phyloP scores from a whole-genome alignment of 2,113 vertebrate genomes.

The Catagonus wagneri region DNA sequence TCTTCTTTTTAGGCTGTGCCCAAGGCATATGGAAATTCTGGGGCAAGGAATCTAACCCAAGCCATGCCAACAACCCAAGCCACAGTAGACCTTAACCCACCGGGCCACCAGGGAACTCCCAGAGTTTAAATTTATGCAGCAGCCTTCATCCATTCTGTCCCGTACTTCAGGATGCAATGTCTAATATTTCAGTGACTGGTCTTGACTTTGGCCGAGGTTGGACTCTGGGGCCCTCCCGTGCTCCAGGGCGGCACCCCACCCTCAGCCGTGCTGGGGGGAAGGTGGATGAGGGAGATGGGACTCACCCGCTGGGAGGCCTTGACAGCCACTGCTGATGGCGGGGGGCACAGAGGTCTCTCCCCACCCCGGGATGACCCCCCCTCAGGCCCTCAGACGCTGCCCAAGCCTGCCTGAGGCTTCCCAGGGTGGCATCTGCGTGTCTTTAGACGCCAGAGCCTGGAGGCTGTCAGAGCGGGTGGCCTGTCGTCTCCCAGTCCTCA shows the following conservation, averaged over 20 bases:
- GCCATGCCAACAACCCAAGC: too few relatives aligned
- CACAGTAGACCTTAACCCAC: too few relatives aligned
- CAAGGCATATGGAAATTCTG: too few relatives aligned
- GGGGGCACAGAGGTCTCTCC: not conserved
- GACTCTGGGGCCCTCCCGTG: not conserved
- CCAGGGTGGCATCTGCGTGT: accelerated
- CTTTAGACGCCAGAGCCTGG: not conserved
- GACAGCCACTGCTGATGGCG: not conserved
- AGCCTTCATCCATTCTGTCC: not conserved
- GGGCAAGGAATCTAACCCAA: too few relatives aligned
- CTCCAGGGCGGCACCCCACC: not conserved
- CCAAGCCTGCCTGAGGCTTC: not conserved
- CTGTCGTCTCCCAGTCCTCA: not conserved
- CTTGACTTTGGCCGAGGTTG: not conserved
- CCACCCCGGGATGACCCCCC: too few relatives aligned
- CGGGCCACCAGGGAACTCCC: too few relatives aligned
- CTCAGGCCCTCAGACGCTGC: accelerated
- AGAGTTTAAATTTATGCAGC: not conserved
- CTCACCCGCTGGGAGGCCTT: not conserved
- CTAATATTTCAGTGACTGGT: not conserved
- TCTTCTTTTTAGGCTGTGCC: too few relatives aligned
- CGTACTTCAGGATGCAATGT: not conserved
- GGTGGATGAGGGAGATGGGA: not conserved
- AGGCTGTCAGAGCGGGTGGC: not conserved
- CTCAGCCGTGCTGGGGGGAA: accelerated